Evolutionary conservation across 2,888 invertebrate genomes (phyloP).

Genomic region (Willowsia nigromaculata): DNA sequence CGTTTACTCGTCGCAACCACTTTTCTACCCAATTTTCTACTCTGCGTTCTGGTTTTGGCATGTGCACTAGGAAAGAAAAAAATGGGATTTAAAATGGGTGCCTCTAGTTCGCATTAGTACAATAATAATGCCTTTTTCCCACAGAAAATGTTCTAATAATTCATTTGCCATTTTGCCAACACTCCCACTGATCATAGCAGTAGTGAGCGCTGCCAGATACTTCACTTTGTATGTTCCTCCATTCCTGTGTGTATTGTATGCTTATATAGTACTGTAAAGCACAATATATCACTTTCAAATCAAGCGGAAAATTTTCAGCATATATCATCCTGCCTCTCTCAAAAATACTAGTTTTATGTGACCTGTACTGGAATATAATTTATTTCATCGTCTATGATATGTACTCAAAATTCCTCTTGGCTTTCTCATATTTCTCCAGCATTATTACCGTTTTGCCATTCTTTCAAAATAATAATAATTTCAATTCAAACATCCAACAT

Average conservation of each 20-base stretch:
- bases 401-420: background rate
- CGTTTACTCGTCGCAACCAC: background rate
- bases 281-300: constrained; percentile 57
- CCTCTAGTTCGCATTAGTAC: background rate
- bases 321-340: constrained; percentile 47
- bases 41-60: constrained; percentile 39
- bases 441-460: constrained; percentile 33
- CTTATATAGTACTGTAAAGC: background rate
- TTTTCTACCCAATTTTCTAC: constrained; percentile 1
- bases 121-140: constrained; percentile 12
- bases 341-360: background rate
- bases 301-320: constrained; percentile 58
- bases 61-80: background rate
- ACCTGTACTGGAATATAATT: background rate
- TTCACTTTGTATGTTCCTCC: no score
- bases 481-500: background rate
- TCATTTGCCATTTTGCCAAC: constrained; percentile 50
- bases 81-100: background rate
- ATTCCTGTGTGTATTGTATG: background rate
- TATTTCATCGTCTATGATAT: background rate
- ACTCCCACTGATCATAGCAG: constrained; percentile 20
- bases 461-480: background rate
- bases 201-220: constrained; percentile 14
- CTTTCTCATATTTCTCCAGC: background rate
- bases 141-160: constrained; percentile 42